Base-by-base conservation (phyloP, 2,888 invertebrate species). In the Serrognathus titanus region DNA sequence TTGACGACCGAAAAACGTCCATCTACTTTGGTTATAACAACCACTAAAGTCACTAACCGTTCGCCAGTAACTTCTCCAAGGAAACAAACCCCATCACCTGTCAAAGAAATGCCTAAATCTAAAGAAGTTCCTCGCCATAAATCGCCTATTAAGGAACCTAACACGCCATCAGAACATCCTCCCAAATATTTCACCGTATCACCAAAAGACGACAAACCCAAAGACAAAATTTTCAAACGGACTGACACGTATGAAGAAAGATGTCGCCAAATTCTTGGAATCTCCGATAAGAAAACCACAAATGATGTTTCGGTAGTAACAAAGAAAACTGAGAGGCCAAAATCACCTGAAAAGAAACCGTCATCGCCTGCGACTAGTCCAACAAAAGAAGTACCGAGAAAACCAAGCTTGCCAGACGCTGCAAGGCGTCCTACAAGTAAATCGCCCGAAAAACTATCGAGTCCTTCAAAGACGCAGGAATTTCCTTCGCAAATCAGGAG, bases 171-270 rank as follows among this genome's bases (percentile, higher is more conserved):
- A 80, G 41, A 70, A 73, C 38, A 70, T 71, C 5, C 78, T 78
- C 58, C 66, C 63, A 13, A 72, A 71, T 61, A 66, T 72, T 35
- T 62, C 65, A 9, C 36, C 38, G 13, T 40, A 40, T 40, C 20
- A 24, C 11, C 16, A 68, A 68, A 48, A 71, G 72, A 37, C 68
- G 75, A 65, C 58, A 71, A 72, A 6, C 71, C 78, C 0, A 83
- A 82, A 63, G 69, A 77, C 20, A 84, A 82, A 63, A 83, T 84
- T 39, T 83, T 85, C 1, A 83, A 82, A 61, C 80, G 87, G 65
- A 83, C 86, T 38, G 88, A 89, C 74, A 88, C 88, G 1, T 89
- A 88, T 61, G 88, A 88, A 72, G 88, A 88, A 71, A 79, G 88
- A 36, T 88, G 88, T 63, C 81, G 85, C 38, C 83, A 87, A 68